Conservation (phyloP, 2,888 invertebrate species). For the Hyppa rectilinea region DNA sequence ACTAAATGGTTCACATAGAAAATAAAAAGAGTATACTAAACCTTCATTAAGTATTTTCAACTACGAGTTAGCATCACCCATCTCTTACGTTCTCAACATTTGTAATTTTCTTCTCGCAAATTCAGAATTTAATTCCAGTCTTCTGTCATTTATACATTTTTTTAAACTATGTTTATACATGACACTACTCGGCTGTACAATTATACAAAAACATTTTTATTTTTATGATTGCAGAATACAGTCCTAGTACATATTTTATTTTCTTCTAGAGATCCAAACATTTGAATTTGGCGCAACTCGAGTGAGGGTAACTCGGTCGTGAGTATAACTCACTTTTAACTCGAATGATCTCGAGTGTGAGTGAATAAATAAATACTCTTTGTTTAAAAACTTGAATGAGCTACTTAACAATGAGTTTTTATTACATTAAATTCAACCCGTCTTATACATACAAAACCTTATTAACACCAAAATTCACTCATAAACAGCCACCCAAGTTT, state of each 20-base stretch:
- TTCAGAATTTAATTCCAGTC: slow-evolving; percentile 61
- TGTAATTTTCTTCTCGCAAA: slow-evolving; percentile 51
- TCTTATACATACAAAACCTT: slow-evolving; percentile 56
- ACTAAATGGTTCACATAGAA: slow-evolving; percentile 24
- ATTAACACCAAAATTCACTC: slow-evolving; percentile 39
- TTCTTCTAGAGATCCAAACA: slow-evolving; percentile 62
- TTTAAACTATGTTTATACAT: slow-evolving; percentile 57
- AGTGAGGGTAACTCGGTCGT: slow-evolving; percentile 31
- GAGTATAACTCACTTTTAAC: slow-evolving; percentile 21
- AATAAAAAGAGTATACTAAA: slow-evolving; percentile 41
- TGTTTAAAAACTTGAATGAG: slow-evolving; percentile 48
- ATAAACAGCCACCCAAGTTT: slow-evolving; percentile 42
- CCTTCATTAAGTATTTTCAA: slow-evolving; percentile 58
- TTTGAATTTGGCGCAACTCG: slow-evolving; percentile 48
- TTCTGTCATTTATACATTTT: slow-evolving; percentile 58
- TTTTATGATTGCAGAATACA: slow-evolving; percentile 46
- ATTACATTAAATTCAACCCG: slow-evolving; percentile 49
- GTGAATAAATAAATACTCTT: slow-evolving; percentile 21
- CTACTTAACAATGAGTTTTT: slow-evolving; percentile 32
- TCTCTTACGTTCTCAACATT: slow-evolving; percentile 32
- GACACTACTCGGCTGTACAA: slow-evolving; percentile 61
- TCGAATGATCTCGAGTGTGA: not conserved
- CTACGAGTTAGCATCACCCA: slow-evolving; percentile 44
- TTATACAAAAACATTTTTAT: slow-evolving; percentile 55
- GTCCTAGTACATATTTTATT: slow-evolving; percentile 30